Conservation (phyloP, 1,140 invertebrate species). For the Heliothis subflexa region DNA sequence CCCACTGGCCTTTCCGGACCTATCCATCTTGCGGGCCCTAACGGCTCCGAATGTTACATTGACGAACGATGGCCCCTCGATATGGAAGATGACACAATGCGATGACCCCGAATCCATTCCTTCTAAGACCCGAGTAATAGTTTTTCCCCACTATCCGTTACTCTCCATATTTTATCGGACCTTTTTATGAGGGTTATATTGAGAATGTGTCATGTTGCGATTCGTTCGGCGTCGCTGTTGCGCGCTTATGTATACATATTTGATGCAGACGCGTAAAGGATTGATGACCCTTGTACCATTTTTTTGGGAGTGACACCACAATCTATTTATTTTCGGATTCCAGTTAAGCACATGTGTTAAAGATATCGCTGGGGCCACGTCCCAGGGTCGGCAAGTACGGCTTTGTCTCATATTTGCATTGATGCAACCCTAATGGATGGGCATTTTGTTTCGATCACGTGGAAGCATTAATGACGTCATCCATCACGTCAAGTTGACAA, state of each 20-base stretch:
- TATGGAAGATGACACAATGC: conserved; percentile 74
- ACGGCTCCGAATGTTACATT: conserved; percentile 53
- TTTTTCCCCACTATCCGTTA: conserved; percentile 65
- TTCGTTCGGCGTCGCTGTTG: conserved; percentile 51
- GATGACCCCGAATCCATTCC: conserved; percentile 77
- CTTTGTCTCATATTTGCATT: conserved; percentile 46
- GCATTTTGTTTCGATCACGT: conserved; percentile 53
- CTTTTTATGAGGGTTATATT: conserved; percentile 71
- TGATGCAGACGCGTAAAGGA: conserved; percentile 68
- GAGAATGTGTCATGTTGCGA: conserved; percentile 63
- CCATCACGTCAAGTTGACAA: conserved; percentile 68
- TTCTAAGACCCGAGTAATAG: conserved; percentile 67
- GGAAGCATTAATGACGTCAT: conserved; percentile 70
- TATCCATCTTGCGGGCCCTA: conserved; percentile 65
- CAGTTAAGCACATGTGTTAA: conserved; percentile 29
- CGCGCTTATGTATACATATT: conserved; percentile 66
- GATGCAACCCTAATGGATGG: conserved; percentile 48
- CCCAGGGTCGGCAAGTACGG: conserved; percentile 5
- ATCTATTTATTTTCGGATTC: conserved; percentile 60
- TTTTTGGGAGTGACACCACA: conserved; percentile 57
- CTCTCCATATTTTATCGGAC: conserved; percentile 70
- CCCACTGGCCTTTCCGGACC: conserved; percentile 37
- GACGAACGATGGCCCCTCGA: conserved; percentile 66
- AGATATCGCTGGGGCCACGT: conserved; percentile 18
- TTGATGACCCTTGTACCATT: conserved; percentile 67